These are phyloP conservation scores for Hippocampus barbouri DNA, from an alignment of 2,113 vertebrate species.

Conservation along the genomic window DNA sequence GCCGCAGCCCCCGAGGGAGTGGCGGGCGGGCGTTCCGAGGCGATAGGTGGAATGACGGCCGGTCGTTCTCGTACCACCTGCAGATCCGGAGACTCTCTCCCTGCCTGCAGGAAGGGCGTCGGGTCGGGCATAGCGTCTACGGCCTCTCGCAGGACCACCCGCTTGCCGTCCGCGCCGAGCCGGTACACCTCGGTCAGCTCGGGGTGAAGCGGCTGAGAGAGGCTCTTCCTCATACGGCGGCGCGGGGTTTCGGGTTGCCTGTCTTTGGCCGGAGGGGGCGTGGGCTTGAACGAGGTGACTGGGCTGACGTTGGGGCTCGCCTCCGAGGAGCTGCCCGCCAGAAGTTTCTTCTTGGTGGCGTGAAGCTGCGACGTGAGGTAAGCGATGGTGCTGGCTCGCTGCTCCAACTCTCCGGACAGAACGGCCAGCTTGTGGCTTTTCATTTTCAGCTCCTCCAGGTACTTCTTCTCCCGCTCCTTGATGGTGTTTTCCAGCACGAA, in stretches of 20 bases:
- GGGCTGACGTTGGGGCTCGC: conserved; percentile 81
- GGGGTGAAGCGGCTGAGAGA: conserved; percentile 90
- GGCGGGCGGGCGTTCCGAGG: conserved; percentile 71
- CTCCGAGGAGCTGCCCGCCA: conserved; percentile 77
- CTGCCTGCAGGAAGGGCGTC: conserved; percentile 87
- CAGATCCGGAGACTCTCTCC: conserved; percentile 69
- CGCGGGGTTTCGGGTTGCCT: conserved; percentile 78
- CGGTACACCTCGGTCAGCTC: conserved; percentile 93
- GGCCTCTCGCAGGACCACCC: conserved; percentile 82
- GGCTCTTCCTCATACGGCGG: conserved; percentile 94
- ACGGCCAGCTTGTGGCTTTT: conserved; percentile 92
- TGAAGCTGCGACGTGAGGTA: conserved; percentile 95
- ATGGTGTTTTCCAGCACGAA: conserved; percentile 91
- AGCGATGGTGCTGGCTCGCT: conserved; percentile 89
- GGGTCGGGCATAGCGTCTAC: conserved; percentile 96
- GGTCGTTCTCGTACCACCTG: conserved; percentile 86
- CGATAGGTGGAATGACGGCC: conserved; percentile 87
- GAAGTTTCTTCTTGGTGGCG: conserved; percentile 87
- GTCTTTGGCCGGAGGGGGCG: conserved; percentile 75
- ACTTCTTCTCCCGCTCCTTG: conserved; percentile 90
- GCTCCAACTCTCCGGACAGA: conserved; percentile 91
- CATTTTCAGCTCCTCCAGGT: conserved; percentile 94
- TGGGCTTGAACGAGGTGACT: conserved; percentile 78
- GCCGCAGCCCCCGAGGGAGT: conserved; percentile 49
- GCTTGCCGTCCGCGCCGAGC: conserved; percentile 80